These are phyloP conservation scores for Chalcis sispes DNA, from an alignment of 2,888 invertebrate species.

Conservation along the genomic window DNA sequence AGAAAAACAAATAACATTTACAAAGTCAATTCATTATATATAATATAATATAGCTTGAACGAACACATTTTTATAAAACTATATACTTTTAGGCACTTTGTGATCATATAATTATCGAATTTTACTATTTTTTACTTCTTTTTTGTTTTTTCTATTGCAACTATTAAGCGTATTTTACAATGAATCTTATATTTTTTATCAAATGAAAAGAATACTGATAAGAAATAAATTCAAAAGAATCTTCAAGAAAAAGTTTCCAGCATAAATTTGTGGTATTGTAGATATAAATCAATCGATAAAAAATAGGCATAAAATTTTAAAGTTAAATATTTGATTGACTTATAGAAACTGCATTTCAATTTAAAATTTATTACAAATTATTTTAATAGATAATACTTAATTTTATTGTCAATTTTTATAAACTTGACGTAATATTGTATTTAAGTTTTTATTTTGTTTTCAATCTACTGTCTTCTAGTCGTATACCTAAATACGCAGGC, in stretches of 20 bases:
- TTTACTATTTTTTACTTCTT: slow-evolving; percentile 26
- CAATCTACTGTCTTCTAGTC: slow-evolving; percentile 56
- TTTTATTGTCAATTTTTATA: too few species aligned
- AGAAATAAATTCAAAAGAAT: too few species aligned
- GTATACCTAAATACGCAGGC: slow-evolving; percentile 38
- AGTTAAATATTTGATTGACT: too few species aligned
- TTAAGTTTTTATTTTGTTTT: too few species aligned
- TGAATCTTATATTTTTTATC: slow-evolving; percentile 43
- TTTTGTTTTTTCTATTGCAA: slow-evolving; percentile 17
- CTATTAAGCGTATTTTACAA: neutral
- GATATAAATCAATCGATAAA: too few species aligned
- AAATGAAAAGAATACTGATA: slow-evolving; percentile 32
- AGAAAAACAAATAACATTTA: slow-evolving; percentile 20
- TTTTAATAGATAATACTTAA: too few species aligned
- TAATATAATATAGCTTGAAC: slow-evolving; percentile 9
- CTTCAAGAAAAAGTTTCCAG: too few species aligned
- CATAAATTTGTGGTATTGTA: too few species aligned
- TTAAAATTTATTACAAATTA: too few species aligned
- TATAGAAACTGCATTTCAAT: too few species aligned
- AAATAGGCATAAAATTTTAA: too few species aligned
- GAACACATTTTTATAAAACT: slow-evolving; percentile 28
- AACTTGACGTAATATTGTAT: too few species aligned
- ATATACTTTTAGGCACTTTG: slow-evolving; percentile 40
- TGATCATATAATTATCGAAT: slow-evolving; percentile 37
- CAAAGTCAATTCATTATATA: slow-evolving; percentile 44